Evolutionary conservation across 2,888 invertebrate genomes (phyloP), one percentile per base, ranked within the genome.

Genomic region (Luffia ferchaultella): DNA sequence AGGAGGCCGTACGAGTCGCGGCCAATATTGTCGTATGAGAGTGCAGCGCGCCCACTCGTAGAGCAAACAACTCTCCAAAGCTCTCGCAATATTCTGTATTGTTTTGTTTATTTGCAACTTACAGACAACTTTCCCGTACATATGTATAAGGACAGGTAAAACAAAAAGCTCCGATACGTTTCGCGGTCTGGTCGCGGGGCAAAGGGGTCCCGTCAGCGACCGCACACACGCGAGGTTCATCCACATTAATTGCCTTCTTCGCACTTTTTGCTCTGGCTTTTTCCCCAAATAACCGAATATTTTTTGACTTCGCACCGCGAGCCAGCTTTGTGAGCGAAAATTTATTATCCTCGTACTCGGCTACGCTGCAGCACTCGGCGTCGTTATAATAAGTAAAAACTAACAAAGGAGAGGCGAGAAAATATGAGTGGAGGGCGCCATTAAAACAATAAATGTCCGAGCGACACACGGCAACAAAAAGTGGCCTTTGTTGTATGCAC

Each of bases 371-470:
- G 16, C 43, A 20, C 12, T 42, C 43, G 30, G 43, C 3, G 42
- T 42, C 61, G 63, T 54, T 63, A 63, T 67, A 68, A 71, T 70
- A 70, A 70, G 70, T 73, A 73, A 73, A 76, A 73, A 71, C 68
- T 70, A 76, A 73, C 62, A 64, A 64, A 61, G 61, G 57, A 56
- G 5, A 18, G 19, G 42, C 42, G 49, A 55, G 62, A 61, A 69
- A 68, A 70, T 73, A 73, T 72, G 74, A 74, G 69, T 62, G 62
- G 68, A 62, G 63, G 58, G 55, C 65, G 64, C 65, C 63, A 64
- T 68, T 73, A 69, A 70, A 73, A 72, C 73, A 70, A 73, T 72
- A 70, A 74, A 71, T 68, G 68, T 69, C 62, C 54, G 40, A 30
- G 30, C 30, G 30, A 30, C 30, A 30, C 30, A 30, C 30, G 30